These are phyloP conservation scores for Druceiella hillmani DNA, from an alignment of 2,888 invertebrate species.

Conservation along the genomic window DNA sequence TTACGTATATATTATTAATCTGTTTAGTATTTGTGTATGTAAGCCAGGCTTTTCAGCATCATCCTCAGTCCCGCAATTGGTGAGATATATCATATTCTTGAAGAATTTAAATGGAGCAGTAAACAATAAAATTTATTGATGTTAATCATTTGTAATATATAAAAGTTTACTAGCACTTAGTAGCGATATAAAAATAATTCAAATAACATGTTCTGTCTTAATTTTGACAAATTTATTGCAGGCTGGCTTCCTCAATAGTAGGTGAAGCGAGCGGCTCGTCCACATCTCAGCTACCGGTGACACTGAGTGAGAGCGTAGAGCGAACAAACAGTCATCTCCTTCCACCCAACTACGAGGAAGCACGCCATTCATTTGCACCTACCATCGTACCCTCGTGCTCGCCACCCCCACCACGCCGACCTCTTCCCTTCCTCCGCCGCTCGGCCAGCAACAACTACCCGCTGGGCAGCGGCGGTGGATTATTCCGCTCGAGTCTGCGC, in stretches of 20 bases:
- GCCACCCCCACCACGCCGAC: constrained; percentile 20
- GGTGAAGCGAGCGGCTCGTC: constrained; percentile 31
- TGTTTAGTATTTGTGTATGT: too few relatives aligned
- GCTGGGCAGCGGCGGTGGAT: background rate
- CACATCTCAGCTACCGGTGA: constrained; percentile 38
- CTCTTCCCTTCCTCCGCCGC: constrained; percentile 22
- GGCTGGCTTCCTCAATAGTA: constrained; percentile 36
- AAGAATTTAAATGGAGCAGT: too few relatives aligned
- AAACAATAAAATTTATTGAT: too few relatives aligned
- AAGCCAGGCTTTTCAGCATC: too few relatives aligned
- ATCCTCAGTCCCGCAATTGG: too few relatives aligned
- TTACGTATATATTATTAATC: too few relatives aligned
- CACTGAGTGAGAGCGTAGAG: constrained; percentile 41
- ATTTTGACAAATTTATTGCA: constrained; percentile 28
- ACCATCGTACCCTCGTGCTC: constrained; percentile 35
- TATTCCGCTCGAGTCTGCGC: constrained; percentile 40
- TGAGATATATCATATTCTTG: too few relatives aligned
- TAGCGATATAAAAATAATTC: too few relatives aligned
- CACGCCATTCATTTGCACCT: constrained; percentile 33
- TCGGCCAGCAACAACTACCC: background rate
- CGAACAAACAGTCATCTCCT: constrained; percentile 29
- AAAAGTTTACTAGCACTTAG: too few relatives aligned
- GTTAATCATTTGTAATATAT: too few relatives aligned
- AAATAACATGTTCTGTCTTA: too few relatives aligned
- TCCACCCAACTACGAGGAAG: constrained; percentile 33